Base-by-base conservation (phyloP, 2,797 vertebrate genomes). In the Platalea minor region DNA sequence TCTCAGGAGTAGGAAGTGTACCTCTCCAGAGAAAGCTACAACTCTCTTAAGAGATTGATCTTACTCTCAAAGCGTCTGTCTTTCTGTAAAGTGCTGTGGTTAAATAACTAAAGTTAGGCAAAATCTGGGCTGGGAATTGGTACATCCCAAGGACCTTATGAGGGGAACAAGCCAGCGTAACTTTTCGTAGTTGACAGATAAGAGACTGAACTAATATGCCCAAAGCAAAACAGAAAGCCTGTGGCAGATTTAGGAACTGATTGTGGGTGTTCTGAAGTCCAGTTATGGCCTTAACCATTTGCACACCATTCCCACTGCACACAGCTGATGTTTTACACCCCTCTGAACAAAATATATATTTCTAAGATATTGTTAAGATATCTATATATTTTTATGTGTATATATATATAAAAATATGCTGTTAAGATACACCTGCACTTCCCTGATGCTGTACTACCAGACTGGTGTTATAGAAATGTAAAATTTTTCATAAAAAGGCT, bases 131-230 rank as follows among this genome's bases (percentile, higher is more conserved):
- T 86, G 80, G 84, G 72, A 93, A 91, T 91, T 92, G 39, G 64
- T 83, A 13, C 17, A 43, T 74, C 64, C 57, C 15, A 20, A 29
- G 45, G 51, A 94, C 75, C 37, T 72, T 46, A 53, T 5, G 13
- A 67, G 24, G 24, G 37, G 61, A 89, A 35, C 37, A 93, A 51
- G 65, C 16, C 20, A 75, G 26, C 2, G 4, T 92, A 93, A 45
- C 89, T 96, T 43, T 94, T 93, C 25, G 14, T 82, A 35, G 84
- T 45, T 95, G 81, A 83, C 81, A 75, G 81, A 28, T 72, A 74
- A 80, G 90, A 79, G 91, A 83, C 92, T 88, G 57, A 68, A 51
- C 54, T 93, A 94, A 88, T 89, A 78, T 80, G 53, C 92, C 89
- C 89, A 93, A 83, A 93, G 84, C 81, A 92, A 90, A 82, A 33